Percentiles rank a stretch among this genome's conserved stretches.
phyloP scores from a whole-genome alignment of 1,140 invertebrate species.

The Anastrepha ludens region DNA sequence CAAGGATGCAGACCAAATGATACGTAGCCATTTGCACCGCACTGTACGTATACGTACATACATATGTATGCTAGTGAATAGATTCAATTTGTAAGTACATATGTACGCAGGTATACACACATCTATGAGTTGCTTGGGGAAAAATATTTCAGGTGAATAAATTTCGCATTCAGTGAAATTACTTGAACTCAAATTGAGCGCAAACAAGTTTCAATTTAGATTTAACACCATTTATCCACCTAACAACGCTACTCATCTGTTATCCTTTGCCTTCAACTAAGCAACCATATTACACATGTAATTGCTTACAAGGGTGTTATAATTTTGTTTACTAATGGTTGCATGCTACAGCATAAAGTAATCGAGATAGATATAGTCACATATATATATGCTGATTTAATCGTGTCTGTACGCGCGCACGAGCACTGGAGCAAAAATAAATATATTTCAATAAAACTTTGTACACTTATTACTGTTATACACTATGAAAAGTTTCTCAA shows the following conservation, averaged over 20 bases:
- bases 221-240: conserved; percentile 17
- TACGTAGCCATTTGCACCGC: background rate
- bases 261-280: too few species aligned
- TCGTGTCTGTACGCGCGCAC: background rate
- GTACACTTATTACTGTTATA: too few species aligned
- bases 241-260: background rate
- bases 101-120: too few species aligned
- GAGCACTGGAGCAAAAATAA: too few species aligned
- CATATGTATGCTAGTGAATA: background rate
- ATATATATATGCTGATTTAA: background rate
- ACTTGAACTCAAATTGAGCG: conserved; percentile 29
- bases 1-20: background rate
- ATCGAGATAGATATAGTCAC: too few species aligned
- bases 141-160: conserved; percentile 27
- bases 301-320: too few species aligned
- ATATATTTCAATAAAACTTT: too few species aligned
- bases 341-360: background rate
- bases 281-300: too few species aligned
- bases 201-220: conserved; percentile 33
- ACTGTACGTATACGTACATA: background rate
- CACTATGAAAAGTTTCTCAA: too few species aligned
- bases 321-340: background rate
- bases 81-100: too few species aligned
- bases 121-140: background rate
- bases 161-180: conserved; percentile 35